phyloP scores from a whole-genome alignment of 1,140 invertebrate species.

The Acromyrmex charruanus region DNA sequence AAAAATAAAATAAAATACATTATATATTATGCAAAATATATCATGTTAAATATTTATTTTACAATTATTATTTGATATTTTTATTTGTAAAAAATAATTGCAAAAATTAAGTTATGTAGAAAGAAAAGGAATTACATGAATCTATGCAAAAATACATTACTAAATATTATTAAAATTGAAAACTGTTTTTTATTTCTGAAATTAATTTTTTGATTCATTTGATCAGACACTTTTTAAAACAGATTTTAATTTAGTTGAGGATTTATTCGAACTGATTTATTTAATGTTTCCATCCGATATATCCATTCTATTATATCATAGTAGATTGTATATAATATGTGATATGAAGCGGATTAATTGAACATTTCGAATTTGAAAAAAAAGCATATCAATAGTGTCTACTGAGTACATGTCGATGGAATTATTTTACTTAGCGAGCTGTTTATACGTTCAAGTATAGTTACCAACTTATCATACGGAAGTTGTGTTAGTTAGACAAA shows the following conservation, averaged over 20 bases:
- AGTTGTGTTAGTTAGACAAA: slow-evolving; percentile 32
- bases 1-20: background rate
- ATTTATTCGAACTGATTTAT: background rate
- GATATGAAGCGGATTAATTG: background rate
- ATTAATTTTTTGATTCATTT: background rate
- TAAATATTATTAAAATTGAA: background rate
- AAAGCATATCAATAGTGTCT: background rate
- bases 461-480: slow-evolving; percentile 2
- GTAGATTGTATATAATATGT: background rate
- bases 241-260: background rate
- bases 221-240: background rate
- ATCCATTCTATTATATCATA: background rate
- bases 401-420: background rate
- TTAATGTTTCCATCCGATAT: background rate
- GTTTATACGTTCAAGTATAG: slow-evolving; percentile 34
- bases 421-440: slow-evolving; percentile 4
- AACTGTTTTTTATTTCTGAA: background rate
- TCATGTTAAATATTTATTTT: no score
- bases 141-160: background rate
- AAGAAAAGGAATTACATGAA: background rate
- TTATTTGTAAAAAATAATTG: no score
- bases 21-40: background rate
- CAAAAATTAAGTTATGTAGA: background rate
- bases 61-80: no score
- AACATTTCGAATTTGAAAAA: background rate